These are phyloP conservation scores for Holacanthus passer DNA, from an alignment of 2,113 vertebrate species.

Conservation along the genomic window DNA sequence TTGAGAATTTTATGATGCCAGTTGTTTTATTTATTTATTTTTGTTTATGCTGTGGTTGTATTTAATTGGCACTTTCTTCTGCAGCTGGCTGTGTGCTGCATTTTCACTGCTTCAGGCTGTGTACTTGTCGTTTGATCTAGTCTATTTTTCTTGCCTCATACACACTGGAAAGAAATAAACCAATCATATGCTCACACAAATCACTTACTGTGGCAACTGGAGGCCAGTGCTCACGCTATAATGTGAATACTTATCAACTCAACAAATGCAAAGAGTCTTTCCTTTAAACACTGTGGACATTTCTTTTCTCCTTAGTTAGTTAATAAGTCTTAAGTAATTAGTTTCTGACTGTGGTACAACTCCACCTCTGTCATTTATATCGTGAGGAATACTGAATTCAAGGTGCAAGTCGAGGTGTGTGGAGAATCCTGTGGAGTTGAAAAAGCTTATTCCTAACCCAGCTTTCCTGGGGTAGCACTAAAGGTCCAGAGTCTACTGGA, in stretches of 20 bases:
- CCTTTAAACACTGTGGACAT: neutral
- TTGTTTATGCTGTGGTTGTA: constrained; percentile 1
- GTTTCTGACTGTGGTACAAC: neutral
- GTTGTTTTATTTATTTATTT: neutral
- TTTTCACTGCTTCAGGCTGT: constrained; percentile 21
- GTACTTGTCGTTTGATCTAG: constrained; percentile 17
- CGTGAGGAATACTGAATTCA: neutral
- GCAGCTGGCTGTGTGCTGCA: constrained; percentile 11
- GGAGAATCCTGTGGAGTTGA: neutral
- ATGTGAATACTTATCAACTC: neutral
- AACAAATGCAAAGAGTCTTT: neutral
- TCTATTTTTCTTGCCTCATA: constrained; percentile 19
- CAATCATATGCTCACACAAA: constrained; percentile 19
- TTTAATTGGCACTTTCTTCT: neutral
- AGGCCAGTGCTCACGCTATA: neutral
- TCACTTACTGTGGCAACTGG: neutral
- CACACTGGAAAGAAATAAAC: neutral
- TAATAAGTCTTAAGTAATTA: too few relatives aligned
- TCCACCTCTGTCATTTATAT: neutral
- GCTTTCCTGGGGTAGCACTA: neutral
- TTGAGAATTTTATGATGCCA: neutral
- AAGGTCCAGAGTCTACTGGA: neutral
- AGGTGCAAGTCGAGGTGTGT: neutral
- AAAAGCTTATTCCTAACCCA: neutral
- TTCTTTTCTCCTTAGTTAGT: neutral